Base-by-base conservation (phyloP, 2,797 vertebrate species). In the Falco berigora region DNA sequence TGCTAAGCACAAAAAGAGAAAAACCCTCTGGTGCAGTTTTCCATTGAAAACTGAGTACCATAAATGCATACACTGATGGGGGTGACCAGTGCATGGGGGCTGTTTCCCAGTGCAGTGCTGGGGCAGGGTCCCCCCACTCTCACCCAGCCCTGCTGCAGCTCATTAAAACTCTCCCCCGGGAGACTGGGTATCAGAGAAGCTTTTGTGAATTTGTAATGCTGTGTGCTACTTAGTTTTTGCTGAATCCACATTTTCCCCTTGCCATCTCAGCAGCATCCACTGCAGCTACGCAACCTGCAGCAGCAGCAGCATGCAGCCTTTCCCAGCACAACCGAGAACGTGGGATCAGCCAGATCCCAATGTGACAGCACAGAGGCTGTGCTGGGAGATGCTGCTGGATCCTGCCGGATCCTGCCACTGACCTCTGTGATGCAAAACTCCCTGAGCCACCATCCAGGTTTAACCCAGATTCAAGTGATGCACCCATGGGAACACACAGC, bases 191-290 rank as follows among this genome's bases (percentile, higher is more conserved):
- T 92, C 85, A 84, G 81, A 67, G 76, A 30, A 88, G 52, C 17
- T 86, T 79, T 93, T 62, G 75, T 97, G 86, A 93, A 97, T 97
- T 92, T 97, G 97, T 97, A 96, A 97, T 94, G 86, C 66, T 0
- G 1, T 67, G 58, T 76, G 52, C 88, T 88, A 84, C 86, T 96
- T 91, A 59, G 67, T 10, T 73, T 74, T 92, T 97, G 95, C 96
- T 96, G 97, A 97, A 83, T 90, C 68, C 78, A 62, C 90, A 40
- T 22, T 92, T 95, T 59, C 76, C 73, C 88, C 40, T 24, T 4
- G 1, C 67, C 55, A 24, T 13, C 85, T 92, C 92, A 80, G 83
- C 64, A 77, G 59, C 69, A 77, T 46, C 38, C 23, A 14, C 84
- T 63, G 89, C 74, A 66, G 88, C 77, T 74, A 12, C 8, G 23